A percentile compares a stretch with the other conserved stretches of the same genome.
phyloP scores from a whole-genome alignment of 92 coral and sea anemone species.

The Parazoanthus atlanticus region DNA sequence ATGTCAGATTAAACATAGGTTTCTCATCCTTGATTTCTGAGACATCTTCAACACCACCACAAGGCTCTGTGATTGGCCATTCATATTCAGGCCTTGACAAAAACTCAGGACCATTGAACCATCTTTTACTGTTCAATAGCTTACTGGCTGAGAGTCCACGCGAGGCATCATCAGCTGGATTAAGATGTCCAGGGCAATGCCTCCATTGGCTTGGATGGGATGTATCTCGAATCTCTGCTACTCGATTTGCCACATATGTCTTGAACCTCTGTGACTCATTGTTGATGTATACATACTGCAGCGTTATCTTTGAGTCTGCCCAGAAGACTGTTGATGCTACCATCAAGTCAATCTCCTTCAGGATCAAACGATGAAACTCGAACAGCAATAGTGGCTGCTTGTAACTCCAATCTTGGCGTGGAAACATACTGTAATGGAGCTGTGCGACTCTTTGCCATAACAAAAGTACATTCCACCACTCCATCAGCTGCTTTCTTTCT shows the following conservation, averaged over 20 bases:
- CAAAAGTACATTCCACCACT: too few species aligned
- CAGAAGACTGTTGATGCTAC: slow-evolving; percentile 49
- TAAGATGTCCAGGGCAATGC: slow-evolving; percentile 31
- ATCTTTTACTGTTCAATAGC: too few species aligned
- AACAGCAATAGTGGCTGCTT: slow-evolving; percentile 60
- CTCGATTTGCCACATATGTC: too few species aligned
- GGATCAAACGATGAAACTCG: slow-evolving; percentile 46
- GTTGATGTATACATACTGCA: slow-evolving; percentile 57
- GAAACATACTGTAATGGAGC: too few species aligned
- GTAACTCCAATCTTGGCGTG: slow-evolving; percentile 57
- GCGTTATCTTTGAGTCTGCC: too few species aligned
- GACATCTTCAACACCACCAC: slow-evolving; percentile 17
- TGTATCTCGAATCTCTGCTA: too few species aligned
- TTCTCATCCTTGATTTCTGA: too few species aligned
- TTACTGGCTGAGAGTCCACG: slow-evolving; percentile 41
- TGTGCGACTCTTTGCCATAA: too few species aligned
- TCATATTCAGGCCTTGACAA: slow-evolving; percentile 41
- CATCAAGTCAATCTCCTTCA: slow-evolving; percentile 52
- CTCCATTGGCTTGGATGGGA: too few species aligned
- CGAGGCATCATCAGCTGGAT: slow-evolving; percentile 57
- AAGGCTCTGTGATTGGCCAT: slow-evolving; percentile 47
- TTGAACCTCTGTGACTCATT: too few species aligned
- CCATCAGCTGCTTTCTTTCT: slow-evolving; percentile 53
- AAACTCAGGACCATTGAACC: too few species aligned
- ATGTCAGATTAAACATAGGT: slow-evolving; percentile 31